Base-by-base conservation (phyloP, 2,113 vertebrate species). In the Tupaia chinensis region DNA sequence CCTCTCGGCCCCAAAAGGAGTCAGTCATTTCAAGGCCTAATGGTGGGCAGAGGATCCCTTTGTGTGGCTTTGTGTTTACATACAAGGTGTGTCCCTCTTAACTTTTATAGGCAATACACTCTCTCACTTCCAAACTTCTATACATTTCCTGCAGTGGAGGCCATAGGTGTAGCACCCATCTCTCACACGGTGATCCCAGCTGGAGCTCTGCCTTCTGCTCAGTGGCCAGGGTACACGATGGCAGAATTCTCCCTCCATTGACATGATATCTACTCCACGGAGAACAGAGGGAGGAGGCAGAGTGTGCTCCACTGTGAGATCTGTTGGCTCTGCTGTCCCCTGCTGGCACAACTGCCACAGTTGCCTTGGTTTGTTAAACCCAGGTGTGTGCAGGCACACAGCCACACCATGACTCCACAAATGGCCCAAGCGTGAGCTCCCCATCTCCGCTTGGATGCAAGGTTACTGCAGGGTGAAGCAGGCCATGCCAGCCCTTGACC, bases 101-200 rank as follows among this genome's bases (percentile, higher is more conserved):
- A 93, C 70, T n/a, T 68, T 8, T 5, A 4, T 65, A 60, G 70
- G 23, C 72, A 15, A 11, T 14, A 22, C 1, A 14, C 13, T 20
- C 54, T 81, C 44, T 56, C n/a, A 27, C 56, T 80, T 65, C 20
- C 61, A 87, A 34, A 56, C 11, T 53, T 78, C 61, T 78, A 0
- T 65, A 6, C 3, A 1, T 81, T 66, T 27, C 20, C 87, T 87
- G 29, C 9, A 2, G 23, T 10, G 25, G 10, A 16, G 13, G 1
- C 4, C 0, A 0, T 32, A n/a, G 11, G 5, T 25, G 4, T 29
- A 22, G 20, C 2, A 22, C 19, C 60, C 32, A 58, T 78, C 25
- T 27, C 14, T 82, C 34, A 65, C 11, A 56, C 10, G 5, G 7
- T n/a, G n/a, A 60, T 81, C 63, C 1, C 1, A 0, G 0, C 68